These are phyloP conservation scores for Scophthalmus maximus DNA, from an alignment of 2,113 vertebrate genomes.

Conservation along the genomic window DNA sequence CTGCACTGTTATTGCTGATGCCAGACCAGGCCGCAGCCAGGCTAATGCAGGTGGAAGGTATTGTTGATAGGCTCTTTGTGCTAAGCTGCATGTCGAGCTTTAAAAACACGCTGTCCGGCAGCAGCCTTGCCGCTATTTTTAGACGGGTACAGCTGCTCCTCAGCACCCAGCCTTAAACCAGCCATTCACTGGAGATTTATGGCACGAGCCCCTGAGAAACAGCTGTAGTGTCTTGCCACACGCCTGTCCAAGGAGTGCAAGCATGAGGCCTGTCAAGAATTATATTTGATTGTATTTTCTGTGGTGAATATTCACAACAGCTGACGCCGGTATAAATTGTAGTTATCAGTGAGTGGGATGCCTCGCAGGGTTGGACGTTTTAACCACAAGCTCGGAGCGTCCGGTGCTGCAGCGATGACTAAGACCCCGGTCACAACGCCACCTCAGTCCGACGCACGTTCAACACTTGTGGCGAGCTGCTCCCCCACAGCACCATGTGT, in stretches of 20 bases:
- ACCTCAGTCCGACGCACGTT: slow-evolving; percentile 58
- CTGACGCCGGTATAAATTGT: slow-evolving; percentile 37
- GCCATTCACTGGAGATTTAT: slow-evolving; percentile 75
- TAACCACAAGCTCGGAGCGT: slow-evolving; percentile 51
- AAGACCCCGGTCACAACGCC: slow-evolving; percentile 55
- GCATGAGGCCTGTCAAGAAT: slow-evolving; percentile 25
- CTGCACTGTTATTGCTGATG: slow-evolving; percentile 69
- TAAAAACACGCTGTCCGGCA: slow-evolving; percentile 60
- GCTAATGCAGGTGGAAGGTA: slow-evolving; percentile 70
- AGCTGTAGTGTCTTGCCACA: slow-evolving; percentile 70
- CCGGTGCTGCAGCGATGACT: slow-evolving; percentile 64
- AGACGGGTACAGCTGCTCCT: slow-evolving; percentile 78
- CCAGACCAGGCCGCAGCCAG: slow-evolving; percentile 40
- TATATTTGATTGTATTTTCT: slow-evolving; percentile 26
- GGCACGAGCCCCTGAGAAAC: slow-evolving; percentile 66
- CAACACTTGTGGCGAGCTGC: slow-evolving; percentile 57
- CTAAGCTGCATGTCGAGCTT: slow-evolving; percentile 69
- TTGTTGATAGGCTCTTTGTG: slow-evolving; percentile 67
- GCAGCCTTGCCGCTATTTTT: slow-evolving; percentile 76
- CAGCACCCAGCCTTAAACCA: slow-evolving; percentile 71
- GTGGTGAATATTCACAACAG: slow-evolving; percentile 25
- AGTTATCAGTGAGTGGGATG: slow-evolving; percentile 52
- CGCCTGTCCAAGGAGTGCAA: slow-evolving; percentile 36
- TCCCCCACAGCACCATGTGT: slow-evolving; percentile 47
- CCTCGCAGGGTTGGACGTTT: slow-evolving; percentile 29